phyloP scores from a whole-genome alignment of 2,888 invertebrate species.

The Hipparchia sbordonii region DNA sequence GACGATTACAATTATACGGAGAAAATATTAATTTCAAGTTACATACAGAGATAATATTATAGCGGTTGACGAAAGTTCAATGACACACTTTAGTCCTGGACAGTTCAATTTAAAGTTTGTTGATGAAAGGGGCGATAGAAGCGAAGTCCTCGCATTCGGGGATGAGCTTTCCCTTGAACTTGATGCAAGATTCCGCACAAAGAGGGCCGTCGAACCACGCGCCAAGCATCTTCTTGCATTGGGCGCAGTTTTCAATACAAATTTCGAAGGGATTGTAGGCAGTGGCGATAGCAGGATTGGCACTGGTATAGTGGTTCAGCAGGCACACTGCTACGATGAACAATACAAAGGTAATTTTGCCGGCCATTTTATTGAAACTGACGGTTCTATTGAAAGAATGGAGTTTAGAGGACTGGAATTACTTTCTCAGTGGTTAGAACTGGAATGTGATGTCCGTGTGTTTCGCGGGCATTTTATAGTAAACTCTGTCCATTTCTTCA shows the following conservation, averaged over 20 bases:
- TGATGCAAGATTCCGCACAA: constrained; percentile 93
- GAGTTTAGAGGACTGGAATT: neutral
- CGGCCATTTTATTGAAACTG: constrained; percentile 12
- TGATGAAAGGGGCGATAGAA: constrained; percentile 90
- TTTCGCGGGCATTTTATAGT: constrained; percentile 31
- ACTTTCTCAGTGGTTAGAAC: neutral
- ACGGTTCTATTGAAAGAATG: neutral
- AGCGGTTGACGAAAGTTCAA: neutral
- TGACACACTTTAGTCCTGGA: neutral
- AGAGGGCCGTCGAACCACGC: constrained; percentile 93
- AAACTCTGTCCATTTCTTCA: constrained; percentile 20
- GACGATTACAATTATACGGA: too few relatives aligned
- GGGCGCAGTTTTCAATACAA: constrained; percentile 93
- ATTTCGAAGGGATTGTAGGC: constrained; percentile 85
- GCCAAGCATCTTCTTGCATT: constrained; percentile 94
- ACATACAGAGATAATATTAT: neutral
- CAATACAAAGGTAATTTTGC: constrained; percentile 17
- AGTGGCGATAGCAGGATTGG: constrained; percentile 51
- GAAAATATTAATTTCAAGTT: neutral
- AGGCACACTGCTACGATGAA: constrained; percentile 5
- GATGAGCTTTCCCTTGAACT: constrained; percentile 91
- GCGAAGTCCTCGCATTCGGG: constrained; percentile 93
- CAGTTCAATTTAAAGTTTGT: constrained; percentile 58
- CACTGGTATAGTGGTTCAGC: constrained; percentile 10
- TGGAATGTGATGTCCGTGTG: constrained; percentile 19